A percentile compares a stretch with the other conserved stretches of the same genome.
phyloP scores from a whole-genome alignment of 2,113 vertebrate genomes.

The Ptychochromis oligacanthus region DNA sequence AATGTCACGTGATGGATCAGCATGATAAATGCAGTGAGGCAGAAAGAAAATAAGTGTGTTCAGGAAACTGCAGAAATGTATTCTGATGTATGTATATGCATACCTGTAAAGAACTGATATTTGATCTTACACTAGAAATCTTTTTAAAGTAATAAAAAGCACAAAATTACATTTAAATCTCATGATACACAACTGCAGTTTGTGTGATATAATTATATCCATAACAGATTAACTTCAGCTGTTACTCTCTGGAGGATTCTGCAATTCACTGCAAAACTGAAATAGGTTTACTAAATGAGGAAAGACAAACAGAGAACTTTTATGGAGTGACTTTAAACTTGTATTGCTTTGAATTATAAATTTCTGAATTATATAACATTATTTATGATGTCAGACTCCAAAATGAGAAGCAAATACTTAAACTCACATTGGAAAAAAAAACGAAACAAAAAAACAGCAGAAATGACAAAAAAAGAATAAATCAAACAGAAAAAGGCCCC shows the following conservation, averaged over 20 bases:
- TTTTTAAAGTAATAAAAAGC: neutral
- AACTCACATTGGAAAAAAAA: neutral
- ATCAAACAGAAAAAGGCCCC: neutral
- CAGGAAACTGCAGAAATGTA: neutral
- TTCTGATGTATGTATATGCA: neutral
- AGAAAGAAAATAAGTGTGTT: neutral
- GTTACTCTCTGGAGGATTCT: slow-evolving; percentile 2
- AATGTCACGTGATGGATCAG: neutral
- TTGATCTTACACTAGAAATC: neutral
- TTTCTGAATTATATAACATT: slow-evolving; percentile 25
- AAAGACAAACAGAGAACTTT: slow-evolving; percentile 15
- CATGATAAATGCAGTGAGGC: neutral
- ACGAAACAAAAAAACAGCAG: neutral
- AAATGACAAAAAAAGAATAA: neutral
- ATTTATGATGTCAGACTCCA: slow-evolving; percentile 4
- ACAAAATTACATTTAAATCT: neutral
- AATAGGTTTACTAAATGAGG: neutral
- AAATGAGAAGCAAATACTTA: neutral
- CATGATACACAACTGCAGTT: neutral
- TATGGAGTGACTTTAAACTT: neutral
- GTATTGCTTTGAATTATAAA: slow-evolving; percentile 21
- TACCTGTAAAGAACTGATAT: neutral
- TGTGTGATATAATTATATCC: slow-evolving; percentile 1
- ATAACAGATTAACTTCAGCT: neutral
- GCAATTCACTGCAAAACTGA: slow-evolving; percentile 27